Percentiles rank a stretch among this genome's conserved stretches.
phyloP scores from a whole-genome alignment of 2,797 vertebrate genomes.

The Eulemur mongoz region DNA sequence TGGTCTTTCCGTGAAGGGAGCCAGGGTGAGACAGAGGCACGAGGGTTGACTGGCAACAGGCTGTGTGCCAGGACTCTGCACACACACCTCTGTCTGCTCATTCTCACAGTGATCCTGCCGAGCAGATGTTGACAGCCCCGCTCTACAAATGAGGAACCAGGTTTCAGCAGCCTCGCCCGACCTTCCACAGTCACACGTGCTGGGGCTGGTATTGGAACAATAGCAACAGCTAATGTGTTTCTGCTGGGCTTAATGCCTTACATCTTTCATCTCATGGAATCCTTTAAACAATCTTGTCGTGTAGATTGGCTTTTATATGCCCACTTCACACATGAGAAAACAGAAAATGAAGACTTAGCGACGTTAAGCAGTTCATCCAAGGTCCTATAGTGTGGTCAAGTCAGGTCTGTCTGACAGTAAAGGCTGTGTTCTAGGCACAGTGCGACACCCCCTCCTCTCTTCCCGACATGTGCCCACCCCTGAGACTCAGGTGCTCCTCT shows the following conservation, averaged over 20 bases:
- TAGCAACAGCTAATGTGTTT: background rate
- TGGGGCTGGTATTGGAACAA: background rate
- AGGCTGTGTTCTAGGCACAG: background rate
- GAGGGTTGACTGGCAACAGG: fast-evolving
- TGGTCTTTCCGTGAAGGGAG: background rate
- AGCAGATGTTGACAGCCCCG: background rate
- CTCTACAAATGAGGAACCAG: background rate
- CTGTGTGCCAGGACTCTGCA: fast-evolving
- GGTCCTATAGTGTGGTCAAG: fast-evolving
- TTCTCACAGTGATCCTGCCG: fast-evolving
- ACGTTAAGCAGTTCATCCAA: background rate
- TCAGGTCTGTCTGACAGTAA: no score
- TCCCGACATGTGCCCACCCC: fast-evolving
- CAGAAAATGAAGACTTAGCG: background rate
- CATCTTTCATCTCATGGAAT: background rate
- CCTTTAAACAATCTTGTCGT: background rate
- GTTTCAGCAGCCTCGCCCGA: background rate
- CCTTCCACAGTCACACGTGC: background rate
- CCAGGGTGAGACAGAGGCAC: background rate
- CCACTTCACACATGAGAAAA: background rate
- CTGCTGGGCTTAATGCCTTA: background rate
- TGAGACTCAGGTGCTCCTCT: fast-evolving
- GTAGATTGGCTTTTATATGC: background rate
- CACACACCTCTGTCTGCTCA: fast-evolving
- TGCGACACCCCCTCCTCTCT: fast-evolving